Base-by-base conservation (phyloP, 2,888 invertebrate species). In the Agrotis exclamationis region DNA sequence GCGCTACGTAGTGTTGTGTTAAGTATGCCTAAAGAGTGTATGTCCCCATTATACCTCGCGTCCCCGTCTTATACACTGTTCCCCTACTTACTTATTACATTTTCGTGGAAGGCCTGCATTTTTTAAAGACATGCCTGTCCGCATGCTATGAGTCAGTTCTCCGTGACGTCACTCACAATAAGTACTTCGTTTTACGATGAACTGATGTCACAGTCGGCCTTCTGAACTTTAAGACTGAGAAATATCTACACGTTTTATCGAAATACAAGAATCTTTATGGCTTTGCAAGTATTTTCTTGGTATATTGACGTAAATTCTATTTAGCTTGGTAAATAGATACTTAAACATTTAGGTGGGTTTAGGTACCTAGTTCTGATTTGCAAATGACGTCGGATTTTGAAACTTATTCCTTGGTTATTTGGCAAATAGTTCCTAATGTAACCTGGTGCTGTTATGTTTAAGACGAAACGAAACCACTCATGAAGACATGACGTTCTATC, bases 161-260 rank as follows among this genome's bases (percentile, higher is more conserved):
- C 24, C 33, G 20, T 72, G 57, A 77, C 78, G 78, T 73, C 70
- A 73, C 22, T 6, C 7, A 53, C 70, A 70, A 22, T 69, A 24
- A 45, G 18, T 51, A 76, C 69, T 39, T 57, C 45, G 33, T 39
- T 78, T 73, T 57, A 78, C 57, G 51, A 53, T 22, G 24, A 28
- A 57, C 33, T 45, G 45, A 39, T 51, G 76, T 24, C 48, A 33
- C 28, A 7, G n/a, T 16, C 53, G 50, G 20, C 76, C 76, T 66
- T 54, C 54, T 56, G 44, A 70, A 44, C 28, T 56, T 76, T 48
- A 22, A 22, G 70, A 48, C 39, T 22, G 28, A 28, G 13, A 28
- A 70, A 39, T 48, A 71, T 69, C 48, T 9, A 11, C 44, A 53
- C 66, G 28, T 77, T 71, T 76, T 48, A 70, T 77, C 48, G 77